These are phyloP conservation scores for Odontothrips loti DNA, from an alignment of 2,888 invertebrate species.

Conservation along the genomic window DNA sequence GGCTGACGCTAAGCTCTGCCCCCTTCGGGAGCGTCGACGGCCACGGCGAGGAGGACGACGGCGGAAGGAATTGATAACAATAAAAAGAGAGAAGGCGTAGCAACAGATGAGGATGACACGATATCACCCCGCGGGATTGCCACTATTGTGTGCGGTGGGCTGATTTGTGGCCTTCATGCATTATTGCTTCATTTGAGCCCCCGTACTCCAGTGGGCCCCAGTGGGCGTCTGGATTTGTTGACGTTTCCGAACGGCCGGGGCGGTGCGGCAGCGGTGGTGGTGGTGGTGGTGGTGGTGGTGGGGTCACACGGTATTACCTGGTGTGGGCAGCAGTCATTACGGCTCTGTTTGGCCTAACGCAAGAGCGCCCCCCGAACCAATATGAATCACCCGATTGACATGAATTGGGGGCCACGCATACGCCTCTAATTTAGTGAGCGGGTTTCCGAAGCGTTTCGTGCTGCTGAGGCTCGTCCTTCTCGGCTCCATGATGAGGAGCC, in stretches of 20 bases:
- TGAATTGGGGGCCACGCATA: slow-evolving; percentile 7
- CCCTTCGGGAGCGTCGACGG: neutral
- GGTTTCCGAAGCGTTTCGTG: neutral
- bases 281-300: neutral
- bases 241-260: neutral
- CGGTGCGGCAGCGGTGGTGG: neutral
- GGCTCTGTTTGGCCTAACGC: slow-evolving; percentile 15
- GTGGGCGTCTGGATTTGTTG: neutral
- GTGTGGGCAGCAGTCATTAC: neutral
- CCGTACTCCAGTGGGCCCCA: neutral
- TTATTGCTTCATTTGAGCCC: neutral
- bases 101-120: slow-evolving; percentile 5
- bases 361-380: neutral
- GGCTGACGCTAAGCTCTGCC: neutral
- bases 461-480: neutral
- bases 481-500: neutral
- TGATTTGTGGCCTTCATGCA: slow-evolving; percentile 2
- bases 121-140: neutral
- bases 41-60: neutral
- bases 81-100: neutral
- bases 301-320: neutral
- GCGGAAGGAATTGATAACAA: slow-evolving; percentile 9
- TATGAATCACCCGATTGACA: slow-evolving; percentile 22
- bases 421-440: slow-evolving; percentile 6
- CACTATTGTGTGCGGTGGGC: neutral